Percentiles rank a stretch among this genome's conserved stretches.
Evolutionary conservation across 2,113 vertebrate species (phyloP).

Genomic region (Ciconia maguari): DNA sequence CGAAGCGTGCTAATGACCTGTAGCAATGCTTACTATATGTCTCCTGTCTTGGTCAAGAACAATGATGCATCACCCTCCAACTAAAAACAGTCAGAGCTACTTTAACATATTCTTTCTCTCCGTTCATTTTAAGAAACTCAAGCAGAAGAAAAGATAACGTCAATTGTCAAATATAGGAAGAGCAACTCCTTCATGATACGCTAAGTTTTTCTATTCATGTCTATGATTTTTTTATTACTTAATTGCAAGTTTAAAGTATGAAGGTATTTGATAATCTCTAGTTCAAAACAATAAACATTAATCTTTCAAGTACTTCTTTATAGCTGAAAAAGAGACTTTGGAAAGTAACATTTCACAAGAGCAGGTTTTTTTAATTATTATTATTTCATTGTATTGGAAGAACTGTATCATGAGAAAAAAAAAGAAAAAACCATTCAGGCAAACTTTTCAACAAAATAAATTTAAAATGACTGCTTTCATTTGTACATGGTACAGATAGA

Average conservation of each 20-base stretch:
- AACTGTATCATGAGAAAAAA: neutral
- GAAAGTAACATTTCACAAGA: neutral
- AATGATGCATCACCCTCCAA: neutral
- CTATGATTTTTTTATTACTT: neutral
- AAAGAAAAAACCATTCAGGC: neutral
- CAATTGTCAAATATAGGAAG: neutral
- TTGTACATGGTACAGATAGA: constrained; percentile 55
- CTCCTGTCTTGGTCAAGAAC: neutral
- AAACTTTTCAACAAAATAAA: constrained; percentile 19
- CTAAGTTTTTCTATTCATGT: neutral
- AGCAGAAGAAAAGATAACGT: neutral
- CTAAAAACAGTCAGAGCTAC: neutral
- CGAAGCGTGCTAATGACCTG: accelerated
- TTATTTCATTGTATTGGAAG: constrained; percentile 6
- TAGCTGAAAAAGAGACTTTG: constrained; percentile 1
- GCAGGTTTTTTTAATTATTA: neutral
- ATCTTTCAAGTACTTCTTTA: constrained; percentile 8
- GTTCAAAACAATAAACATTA: neutral
- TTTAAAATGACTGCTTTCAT: constrained; percentile 35
- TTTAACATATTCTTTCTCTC: neutral
- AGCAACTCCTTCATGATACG: neutral
- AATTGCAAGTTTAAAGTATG: neutral
- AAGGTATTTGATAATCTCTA: neutral
- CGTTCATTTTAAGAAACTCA: neutral
- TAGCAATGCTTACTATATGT: neutral